Base-by-base conservation (phyloP, 2,113 vertebrate species). In the Prinia subflava region DNA sequence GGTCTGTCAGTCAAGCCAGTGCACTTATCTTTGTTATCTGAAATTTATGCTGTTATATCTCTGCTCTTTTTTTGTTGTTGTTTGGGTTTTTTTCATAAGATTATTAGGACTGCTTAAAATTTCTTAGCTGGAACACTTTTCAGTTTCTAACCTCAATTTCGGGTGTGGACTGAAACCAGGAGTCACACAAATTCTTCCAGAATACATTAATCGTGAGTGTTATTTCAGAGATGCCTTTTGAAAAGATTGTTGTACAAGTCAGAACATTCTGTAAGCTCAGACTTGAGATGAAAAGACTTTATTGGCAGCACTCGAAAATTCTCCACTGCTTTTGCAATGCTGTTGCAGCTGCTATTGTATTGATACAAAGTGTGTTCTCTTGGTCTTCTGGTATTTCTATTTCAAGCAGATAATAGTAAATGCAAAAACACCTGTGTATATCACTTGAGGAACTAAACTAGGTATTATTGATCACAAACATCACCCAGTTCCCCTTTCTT, bases 401-500 rank as follows among this genome's bases (percentile, higher is more conserved):
- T 33, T 75, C 1, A 0, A 47, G 64, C 16, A 63, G 42, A 55
- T 22, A 86, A 69, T 4, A 33, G 31, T 35, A 80, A 89, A 91
- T 33, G 33, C 37, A 81, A 57, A 78, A 81, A 9, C 17, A 80
- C 15, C 15, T 42, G 7, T 5, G 1, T 20, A 17, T 28, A 75
- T 21, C 47, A 35, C 46, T 35, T 33, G 30, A 47, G 30, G 41
- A 78, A 46, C 30, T 59, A 3, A 83, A 76, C 28, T 20, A 63
- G 15, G 11, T 47, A 15, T 57, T 91, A 67, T 14, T 89, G 52
- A 56, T 63, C 60, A 83, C 6, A 55, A 65, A 63, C 7, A 77
- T 7, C 17, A 59, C 4, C 28, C 49, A 27, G 14, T 23, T 77
- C 3, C 6, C 10, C 3, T 1, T 39, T 13, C 24, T 1, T 31